phyloP scores from a whole-genome alignment of 2,797 vertebrate genomes.

The Channallabes apus region DNA sequence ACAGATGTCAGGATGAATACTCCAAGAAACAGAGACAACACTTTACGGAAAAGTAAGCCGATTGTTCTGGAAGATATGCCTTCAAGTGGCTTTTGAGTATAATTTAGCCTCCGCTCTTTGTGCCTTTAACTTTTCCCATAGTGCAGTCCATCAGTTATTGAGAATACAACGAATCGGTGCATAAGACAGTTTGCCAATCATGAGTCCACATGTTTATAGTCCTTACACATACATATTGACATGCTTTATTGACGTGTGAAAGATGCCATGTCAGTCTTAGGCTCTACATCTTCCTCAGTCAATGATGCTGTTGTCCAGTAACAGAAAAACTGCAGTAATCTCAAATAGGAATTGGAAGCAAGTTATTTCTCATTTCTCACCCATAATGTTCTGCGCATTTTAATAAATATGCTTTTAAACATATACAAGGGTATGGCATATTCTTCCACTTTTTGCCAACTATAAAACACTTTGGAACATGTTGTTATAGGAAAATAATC shows the following conservation, averaged over 20 bases:
- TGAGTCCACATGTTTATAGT: conserved; percentile 11
- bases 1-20: conserved; percentile 27
- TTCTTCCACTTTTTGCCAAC: not conserved
- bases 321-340: not conserved
- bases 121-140: not conserved
- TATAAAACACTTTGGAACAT: not conserved
- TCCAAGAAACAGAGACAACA: conserved; percentile 1
- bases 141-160: not conserved
- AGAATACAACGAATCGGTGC: not conserved
- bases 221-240: conserved; percentile 14
- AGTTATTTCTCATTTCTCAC: not conserved
- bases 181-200: not conserved
- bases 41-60: conserved; percentile 15
- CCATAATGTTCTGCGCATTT: not conserved
- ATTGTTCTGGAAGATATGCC: not conserved
- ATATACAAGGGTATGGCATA: not conserved
- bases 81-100: not conserved
- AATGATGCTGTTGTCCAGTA: not conserved
- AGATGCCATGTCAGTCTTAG: not conserved
- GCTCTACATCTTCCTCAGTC: not conserved
- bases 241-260: conserved; percentile 11
- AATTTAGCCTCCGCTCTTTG: not conserved
- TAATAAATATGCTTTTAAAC: not conserved
- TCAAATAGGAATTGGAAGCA: not conserved
- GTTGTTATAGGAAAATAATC: not conserved